These are phyloP conservation scores for Apostichopus parvimensis DNA, from an alignment of 35 echinoderm and acorn worm genomes.

Conservation along the genomic window DNA sequence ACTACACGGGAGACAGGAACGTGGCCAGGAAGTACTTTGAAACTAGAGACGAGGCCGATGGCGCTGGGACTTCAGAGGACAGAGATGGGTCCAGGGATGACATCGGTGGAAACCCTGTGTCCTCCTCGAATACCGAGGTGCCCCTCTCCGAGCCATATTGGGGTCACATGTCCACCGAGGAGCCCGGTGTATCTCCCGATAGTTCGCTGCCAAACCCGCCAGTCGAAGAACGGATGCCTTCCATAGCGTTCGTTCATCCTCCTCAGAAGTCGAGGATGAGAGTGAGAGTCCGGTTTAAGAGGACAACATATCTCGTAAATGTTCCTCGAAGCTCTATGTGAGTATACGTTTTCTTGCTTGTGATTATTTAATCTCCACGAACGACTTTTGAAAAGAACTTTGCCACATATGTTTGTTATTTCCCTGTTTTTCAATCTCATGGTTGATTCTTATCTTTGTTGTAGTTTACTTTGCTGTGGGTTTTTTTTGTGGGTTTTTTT, in stretches of 20 bases:
- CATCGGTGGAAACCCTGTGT: not conserved
- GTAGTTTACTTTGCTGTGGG: too few relatives aligned
- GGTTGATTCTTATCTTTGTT: too few relatives aligned
- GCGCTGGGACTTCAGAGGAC: not conserved
- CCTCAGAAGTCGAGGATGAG: conserved; percentile 61
- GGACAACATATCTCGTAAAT: conserved; percentile 30
- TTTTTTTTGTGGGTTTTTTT: too few relatives aligned
- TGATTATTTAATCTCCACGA: too few relatives aligned
- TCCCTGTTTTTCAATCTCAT: too few relatives aligned
- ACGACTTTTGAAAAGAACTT: too few relatives aligned
- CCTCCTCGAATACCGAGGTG: not conserved
- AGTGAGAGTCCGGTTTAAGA: conserved; percentile 80
- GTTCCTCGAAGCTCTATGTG: not conserved
- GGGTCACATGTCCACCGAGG: not conserved
- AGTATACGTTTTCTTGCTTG: not conserved
- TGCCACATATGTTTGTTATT: too few relatives aligned
- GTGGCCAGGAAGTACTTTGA: conserved; percentile 1
- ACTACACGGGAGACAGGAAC: conserved; percentile 18
- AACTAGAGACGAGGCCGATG: not conserved
- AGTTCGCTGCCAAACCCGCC: not conserved
- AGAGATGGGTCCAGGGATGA: not conserved
- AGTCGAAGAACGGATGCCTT: not conserved
- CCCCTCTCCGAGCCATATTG: not conserved
- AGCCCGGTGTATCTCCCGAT: not conserved
- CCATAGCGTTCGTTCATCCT: not conserved